A percentile compares a stretch with the other conserved stretches of the same genome.
These are phyloP conservation scores for Rhagologus leucostigma DNA, from an alignment of 2,113 vertebrate species.

Conservation along the genomic window DNA sequence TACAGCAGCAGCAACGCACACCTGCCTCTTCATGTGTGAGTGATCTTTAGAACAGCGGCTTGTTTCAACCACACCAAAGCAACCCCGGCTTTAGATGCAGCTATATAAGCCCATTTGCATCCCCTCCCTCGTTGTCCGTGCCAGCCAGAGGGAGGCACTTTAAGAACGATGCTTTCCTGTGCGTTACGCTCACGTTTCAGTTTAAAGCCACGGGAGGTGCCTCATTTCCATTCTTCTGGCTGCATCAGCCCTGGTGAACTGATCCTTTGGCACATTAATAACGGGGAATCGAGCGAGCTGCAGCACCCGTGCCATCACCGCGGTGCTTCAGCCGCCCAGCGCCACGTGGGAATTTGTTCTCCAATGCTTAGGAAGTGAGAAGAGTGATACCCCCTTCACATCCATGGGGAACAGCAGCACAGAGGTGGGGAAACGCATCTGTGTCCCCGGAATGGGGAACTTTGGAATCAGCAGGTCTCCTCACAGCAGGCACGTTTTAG, in stretches of 20 bases:
- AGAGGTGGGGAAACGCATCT: not conserved
- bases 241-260: not conserved
- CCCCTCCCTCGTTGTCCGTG: not conserved
- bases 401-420: not conserved
- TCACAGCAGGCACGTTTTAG: not conserved
- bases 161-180: not conserved
- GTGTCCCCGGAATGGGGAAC: not conserved
- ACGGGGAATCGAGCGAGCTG: not conserved
- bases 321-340: not conserved
- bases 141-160: not conserved
- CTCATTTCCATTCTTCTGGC: not conserved
- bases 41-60: not conserved
- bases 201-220: not conserved
- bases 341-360: not conserved
- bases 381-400: not conserved
- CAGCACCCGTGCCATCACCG: not conserved
- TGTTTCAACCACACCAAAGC: not conserved
- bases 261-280: not conserved
- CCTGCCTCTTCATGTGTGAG: conserved; percentile 1
- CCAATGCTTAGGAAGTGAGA: not conserved
- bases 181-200: not conserved
- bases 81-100: not conserved
- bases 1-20: not conserved
- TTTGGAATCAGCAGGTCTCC: not conserved
- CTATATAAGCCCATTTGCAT: not conserved